Evolutionary conservation across 64 coral and sea anemone species (phyloP).

Genomic region (Stylophora pistillata): DNA sequence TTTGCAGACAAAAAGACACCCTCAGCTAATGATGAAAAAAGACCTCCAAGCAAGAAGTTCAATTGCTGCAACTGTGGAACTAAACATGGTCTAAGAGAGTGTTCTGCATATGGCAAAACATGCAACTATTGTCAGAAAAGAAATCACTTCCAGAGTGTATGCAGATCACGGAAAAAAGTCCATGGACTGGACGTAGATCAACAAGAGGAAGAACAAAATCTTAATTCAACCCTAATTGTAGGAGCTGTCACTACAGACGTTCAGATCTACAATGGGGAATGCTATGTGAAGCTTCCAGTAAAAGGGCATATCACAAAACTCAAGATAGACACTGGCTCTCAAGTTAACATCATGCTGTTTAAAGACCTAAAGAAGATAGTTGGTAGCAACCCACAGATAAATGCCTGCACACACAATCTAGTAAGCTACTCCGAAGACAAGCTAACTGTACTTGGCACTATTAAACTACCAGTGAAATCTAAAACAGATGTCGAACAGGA

Average conservation of each 20-base stretch:
- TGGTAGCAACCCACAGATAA: slow-evolving; percentile 29
- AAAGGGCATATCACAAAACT: slow-evolving; percentile 7
- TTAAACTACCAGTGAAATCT: slow-evolving; percentile 47
- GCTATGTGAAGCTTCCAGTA: background rate
- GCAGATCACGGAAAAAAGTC: background rate
- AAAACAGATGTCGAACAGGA: slow-evolving; percentile 43
- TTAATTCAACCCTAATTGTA: slow-evolving; percentile 7
- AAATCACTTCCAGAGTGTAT: slow-evolving; percentile 9
- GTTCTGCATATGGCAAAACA: slow-evolving; percentile 56
- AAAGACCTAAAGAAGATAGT: slow-evolving; percentile 45
- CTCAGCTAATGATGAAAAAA: slow-evolving; percentile 46
- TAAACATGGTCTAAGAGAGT: slow-evolving; percentile 43
- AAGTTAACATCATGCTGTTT: slow-evolving; percentile 40
- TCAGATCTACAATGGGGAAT: slow-evolving; percentile 3
- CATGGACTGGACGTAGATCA: background rate
- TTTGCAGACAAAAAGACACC: slow-evolving; percentile 9
- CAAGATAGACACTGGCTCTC: slow-evolving; percentile 59
- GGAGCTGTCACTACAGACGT: slow-evolving; percentile 10
- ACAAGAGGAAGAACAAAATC: slow-evolving; percentile 1
- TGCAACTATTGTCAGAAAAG: slow-evolving; percentile 34
- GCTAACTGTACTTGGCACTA: slow-evolving; percentile 45
- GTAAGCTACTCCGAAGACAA: slow-evolving; percentile 44
- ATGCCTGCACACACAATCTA: slow-evolving; percentile 17
- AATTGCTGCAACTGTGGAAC: slow-evolving; percentile 72
- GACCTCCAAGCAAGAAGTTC: slow-evolving; percentile 43